These are phyloP conservation scores for Lonchura striata DNA, from an alignment of 2,113 vertebrate genomes.

Conservation along the genomic window DNA sequence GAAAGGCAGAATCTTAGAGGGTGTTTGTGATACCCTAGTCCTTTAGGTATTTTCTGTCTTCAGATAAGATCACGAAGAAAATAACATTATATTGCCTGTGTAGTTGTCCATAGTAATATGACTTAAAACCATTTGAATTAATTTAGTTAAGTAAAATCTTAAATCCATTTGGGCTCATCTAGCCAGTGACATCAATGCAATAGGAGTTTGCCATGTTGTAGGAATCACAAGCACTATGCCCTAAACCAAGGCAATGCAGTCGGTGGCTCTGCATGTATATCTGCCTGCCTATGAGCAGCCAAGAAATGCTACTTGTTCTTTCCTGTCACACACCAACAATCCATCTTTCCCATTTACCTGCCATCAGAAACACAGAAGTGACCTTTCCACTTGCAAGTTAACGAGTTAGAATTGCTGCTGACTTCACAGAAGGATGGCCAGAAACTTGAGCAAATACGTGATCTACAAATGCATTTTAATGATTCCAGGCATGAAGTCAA, in stretches of 20 bases:
- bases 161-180: neutral
- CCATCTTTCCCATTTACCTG: neutral
- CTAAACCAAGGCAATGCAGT: neutral
- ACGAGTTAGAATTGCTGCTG: neutral
- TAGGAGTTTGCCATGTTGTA: neutral
- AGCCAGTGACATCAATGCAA: neutral
- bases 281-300: neutral
- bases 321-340: neutral
- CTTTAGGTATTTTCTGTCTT: neutral
- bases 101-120: neutral
- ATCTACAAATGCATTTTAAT: neutral
- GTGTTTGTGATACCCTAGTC: neutral
- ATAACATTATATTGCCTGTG: neutral
- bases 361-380: neutral
- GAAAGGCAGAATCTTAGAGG: neutral
- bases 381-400: conserved; percentile 4
- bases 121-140: neutral
- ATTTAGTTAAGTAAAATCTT: neutral
- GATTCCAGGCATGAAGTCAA: neutral
- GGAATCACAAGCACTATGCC: neutral
- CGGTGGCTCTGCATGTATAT: neutral
- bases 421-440: neutral
- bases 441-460: neutral
- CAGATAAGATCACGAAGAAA: neutral
- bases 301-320: neutral